A percentile compares a stretch with the other conserved stretches of the same genome.
Evolutionary conservation across 2,113 vertebrate species (phyloP).

Genomic region (Pagrus major): DNA sequence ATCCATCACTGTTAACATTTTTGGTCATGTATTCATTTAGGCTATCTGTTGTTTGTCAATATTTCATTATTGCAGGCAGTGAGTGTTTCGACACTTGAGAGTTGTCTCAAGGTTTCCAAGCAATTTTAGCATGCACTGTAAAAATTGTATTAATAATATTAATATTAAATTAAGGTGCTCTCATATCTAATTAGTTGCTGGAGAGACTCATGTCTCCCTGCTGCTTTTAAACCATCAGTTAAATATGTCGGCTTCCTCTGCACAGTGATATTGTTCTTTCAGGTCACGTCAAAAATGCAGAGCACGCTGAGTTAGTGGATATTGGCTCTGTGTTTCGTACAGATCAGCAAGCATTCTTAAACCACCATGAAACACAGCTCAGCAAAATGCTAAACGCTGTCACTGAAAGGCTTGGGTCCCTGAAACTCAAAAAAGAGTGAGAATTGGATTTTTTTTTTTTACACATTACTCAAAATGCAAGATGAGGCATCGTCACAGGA

Average conservation of each 20-base stretch:
- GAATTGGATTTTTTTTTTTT: background rate
- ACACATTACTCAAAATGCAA: background rate
- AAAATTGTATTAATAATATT: too few species aligned
- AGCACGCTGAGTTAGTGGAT: background rate
- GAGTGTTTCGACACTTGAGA: background rate
- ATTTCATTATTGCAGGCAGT: background rate
- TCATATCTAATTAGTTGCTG: background rate
- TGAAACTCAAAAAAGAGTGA: background rate
- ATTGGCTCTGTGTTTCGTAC: background rate
- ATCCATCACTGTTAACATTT: background rate
- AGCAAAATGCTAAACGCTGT: slow-evolving; percentile 20
- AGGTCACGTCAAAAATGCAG: background rate
- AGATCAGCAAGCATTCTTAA: slow-evolving; percentile 3
- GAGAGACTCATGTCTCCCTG: too few species aligned
- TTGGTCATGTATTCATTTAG: background rate
- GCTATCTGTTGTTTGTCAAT: background rate
- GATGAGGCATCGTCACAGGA: background rate
- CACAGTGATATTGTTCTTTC: background rate
- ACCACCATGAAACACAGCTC: slow-evolving; percentile 10
- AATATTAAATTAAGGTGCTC: background rate
- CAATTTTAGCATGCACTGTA: too few species aligned
- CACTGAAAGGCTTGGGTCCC: background rate
- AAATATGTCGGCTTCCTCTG: background rate
- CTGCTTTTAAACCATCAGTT: background rate
- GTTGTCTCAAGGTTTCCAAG: background rate